phyloP scores from a whole-genome alignment of 2,888 invertebrate species.

The Agrochola macilenta region DNA sequence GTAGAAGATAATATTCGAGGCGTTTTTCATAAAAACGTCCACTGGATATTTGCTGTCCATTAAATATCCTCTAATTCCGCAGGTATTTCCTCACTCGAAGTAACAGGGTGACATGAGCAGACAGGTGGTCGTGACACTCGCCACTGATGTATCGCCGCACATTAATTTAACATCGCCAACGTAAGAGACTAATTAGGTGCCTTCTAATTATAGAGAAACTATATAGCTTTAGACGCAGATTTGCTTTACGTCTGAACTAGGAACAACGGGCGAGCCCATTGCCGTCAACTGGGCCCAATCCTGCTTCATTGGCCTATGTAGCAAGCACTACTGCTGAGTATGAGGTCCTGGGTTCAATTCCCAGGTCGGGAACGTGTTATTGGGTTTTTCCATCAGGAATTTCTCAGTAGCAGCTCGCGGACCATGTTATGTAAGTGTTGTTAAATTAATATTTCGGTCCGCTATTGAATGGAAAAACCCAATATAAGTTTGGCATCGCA shows the following conservation, averaged over 20 bases:
- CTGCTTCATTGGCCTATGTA: too few relatives aligned
- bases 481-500: too few relatives aligned
- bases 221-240: too few relatives aligned
- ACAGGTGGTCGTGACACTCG: constrained; percentile 41
- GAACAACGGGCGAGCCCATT: not conserved
- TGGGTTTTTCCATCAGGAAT: too few relatives aligned
- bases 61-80: not conserved
- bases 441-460: too few relatives aligned
- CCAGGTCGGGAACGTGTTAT: too few relatives aligned
- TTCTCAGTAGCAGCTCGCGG: too few relatives aligned
- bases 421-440: too few relatives aligned
- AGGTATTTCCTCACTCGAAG: constrained; percentile 10
- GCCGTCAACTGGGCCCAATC: too few relatives aligned
- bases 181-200: constrained; percentile 34
- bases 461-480: too few relatives aligned
- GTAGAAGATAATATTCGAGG: not conserved
- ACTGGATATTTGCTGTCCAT: not conserved
- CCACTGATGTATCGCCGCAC: constrained; percentile 38
- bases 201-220: constrained; percentile 34
- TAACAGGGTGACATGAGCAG: constrained; percentile 41
- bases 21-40: not conserved
- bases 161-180: constrained; percentile 29
- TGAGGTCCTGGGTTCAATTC: too few relatives aligned
- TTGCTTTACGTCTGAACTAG: not conserved
- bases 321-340: too few relatives aligned